Conservation (phyloP, 2,113 vertebrate genomes). For the Burhinus bistriatus region DNA sequence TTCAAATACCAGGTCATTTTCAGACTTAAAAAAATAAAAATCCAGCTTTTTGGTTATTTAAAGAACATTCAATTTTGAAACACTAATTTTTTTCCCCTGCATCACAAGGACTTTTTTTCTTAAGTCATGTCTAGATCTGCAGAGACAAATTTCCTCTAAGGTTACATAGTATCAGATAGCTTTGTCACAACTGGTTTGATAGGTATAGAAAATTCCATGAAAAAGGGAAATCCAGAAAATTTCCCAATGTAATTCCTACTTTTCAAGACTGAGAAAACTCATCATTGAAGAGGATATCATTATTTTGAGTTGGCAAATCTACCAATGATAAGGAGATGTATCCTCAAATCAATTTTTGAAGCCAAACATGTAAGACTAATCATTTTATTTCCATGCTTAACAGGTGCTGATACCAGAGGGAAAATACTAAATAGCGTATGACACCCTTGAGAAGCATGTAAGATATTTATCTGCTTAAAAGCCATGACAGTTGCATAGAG, state of each 20-base stretch:
- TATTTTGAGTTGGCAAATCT: slow-evolving; percentile 15
- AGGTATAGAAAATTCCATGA: background rate
- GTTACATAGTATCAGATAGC: background rate
- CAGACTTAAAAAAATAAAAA: background rate
- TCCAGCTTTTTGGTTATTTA: background rate
- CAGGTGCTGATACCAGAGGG: slow-evolving; percentile 49
- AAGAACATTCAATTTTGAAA: background rate
- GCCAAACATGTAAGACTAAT: slow-evolving; percentile 55
- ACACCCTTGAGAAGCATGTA: slow-evolving; percentile 49
- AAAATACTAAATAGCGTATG: slow-evolving; percentile 43
- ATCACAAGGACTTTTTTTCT: background rate
- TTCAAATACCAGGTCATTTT: background rate
- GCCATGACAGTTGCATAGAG: slow-evolving; percentile 17
- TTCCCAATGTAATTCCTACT: background rate
- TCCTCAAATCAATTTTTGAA: slow-evolving; percentile 53
- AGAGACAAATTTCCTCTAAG: background rate
- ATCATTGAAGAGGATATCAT: background rate
- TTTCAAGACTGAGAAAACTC: background rate
- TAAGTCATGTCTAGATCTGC: background rate
- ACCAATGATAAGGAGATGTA: slow-evolving; percentile 1
- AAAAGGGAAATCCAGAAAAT: background rate
- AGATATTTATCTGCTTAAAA: slow-evolving; percentile 62
- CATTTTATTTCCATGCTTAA: slow-evolving; percentile 52
- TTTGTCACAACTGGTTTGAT: background rate
- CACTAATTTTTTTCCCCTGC: background rate